Evolutionary conservation across 2,888 invertebrate genomes (phyloP).

Genomic region (Anagyrus pseudococci): DNA sequence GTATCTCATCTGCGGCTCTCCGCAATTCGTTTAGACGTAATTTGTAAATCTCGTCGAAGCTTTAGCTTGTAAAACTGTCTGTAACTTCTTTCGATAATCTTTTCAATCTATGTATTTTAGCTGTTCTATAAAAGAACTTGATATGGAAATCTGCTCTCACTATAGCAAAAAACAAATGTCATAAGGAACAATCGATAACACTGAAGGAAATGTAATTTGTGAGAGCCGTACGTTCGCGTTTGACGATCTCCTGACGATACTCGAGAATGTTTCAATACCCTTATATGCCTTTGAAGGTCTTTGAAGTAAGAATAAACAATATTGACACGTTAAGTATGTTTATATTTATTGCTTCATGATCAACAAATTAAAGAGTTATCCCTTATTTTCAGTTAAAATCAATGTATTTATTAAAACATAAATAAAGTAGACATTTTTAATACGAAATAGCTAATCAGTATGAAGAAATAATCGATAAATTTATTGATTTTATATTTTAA

Average conservation of each 20-base stretch:
- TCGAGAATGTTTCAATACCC: slow-evolving; percentile 43
- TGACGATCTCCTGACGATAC: slow-evolving; percentile 45
- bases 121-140: not conserved
- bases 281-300: slow-evolving; percentile 45
- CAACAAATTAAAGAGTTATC: too few species aligned
- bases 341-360: not conserved
- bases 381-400: too few species aligned
- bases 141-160: not conserved
- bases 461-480: too few species aligned
- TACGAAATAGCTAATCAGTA: too few species aligned
- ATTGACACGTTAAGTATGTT: slow-evolving; percentile 45
- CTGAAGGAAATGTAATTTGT: slow-evolving; percentile 1
- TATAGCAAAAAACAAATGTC: not conserved
- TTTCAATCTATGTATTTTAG: not conserved
- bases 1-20: not conserved
- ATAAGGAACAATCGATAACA: not conserved
- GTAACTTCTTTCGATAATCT: not conserved
- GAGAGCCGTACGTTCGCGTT: slow-evolving; percentile 23
- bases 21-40: not conserved
- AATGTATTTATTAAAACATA: too few species aligned
- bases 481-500: too few species aligned
- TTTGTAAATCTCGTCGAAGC: too few species aligned
- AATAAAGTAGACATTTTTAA: too few species aligned
- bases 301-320: slow-evolving; percentile 49
- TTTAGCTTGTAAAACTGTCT: too few species aligned